Conservation (phyloP, 2,797 vertebrate species). For the Monodelphis domestica region DNA sequence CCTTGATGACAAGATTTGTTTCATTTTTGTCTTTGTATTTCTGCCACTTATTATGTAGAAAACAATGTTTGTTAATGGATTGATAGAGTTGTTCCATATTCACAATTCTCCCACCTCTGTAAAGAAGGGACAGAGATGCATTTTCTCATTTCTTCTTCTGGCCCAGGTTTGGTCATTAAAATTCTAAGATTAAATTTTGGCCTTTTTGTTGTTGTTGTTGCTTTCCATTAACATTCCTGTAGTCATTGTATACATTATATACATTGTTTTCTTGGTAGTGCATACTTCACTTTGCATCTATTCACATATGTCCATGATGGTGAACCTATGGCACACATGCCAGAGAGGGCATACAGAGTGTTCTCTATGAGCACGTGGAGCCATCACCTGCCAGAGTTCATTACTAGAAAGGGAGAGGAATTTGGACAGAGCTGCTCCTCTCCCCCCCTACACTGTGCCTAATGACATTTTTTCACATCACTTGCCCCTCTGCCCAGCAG, state of each 20-base stretch:
- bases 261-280: neutral
- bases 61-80: neutral
- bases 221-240: neutral
- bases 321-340: too few relatives aligned
- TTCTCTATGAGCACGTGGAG: too few relatives aligned
- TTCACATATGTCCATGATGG: neutral
- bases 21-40: neutral
- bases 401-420: too few relatives aligned
- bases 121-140: neutral
- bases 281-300: neutral
- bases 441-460: too few relatives aligned
- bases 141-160: neutral
- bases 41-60: neutral
- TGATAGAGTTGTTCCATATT: neutral
- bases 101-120: neutral
- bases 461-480: too few relatives aligned
- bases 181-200: neutral
- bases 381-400: too few relatives aligned
- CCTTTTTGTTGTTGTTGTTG: neutral
- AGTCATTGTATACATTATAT: neutral
- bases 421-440: too few relatives aligned
- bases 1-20: neutral
- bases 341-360: too few relatives aligned
- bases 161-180: neutral
- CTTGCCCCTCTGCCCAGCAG: too few relatives aligned